Conservation (phyloP, 2,113 vertebrate genomes). For the Burhinus oedicnemus region DNA sequence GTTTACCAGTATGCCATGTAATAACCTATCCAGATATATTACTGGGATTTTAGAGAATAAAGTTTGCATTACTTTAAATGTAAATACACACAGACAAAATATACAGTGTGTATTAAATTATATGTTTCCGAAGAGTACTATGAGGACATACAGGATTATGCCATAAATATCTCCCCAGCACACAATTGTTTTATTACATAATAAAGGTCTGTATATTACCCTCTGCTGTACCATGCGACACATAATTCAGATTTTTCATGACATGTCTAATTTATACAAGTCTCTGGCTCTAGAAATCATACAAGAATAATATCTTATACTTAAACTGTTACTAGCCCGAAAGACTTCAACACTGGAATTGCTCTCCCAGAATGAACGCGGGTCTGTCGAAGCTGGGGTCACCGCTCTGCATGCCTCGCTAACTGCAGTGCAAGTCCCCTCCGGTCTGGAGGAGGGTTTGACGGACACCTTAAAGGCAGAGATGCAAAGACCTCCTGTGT, state of each 20-base stretch:
- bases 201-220: slow-evolving; percentile 65
- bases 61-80: slow-evolving; percentile 39
- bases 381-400: not conserved
- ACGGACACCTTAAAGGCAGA: not conserved
- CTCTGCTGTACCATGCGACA: not conserved
- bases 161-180: slow-evolving; percentile 61
- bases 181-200: slow-evolving; percentile 69
- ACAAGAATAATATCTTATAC: not conserved
- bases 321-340: not conserved
- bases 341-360: not conserved
- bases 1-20: slow-evolving; percentile 22
- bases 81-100: slow-evolving; percentile 62
- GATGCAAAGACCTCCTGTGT: not conserved
- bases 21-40: slow-evolving; percentile 61
- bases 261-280: slow-evolving; percentile 32
- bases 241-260: slow-evolving; percentile 56
- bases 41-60: slow-evolving; percentile 43
- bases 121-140: slow-evolving; percentile 57
- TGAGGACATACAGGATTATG: slow-evolving; percentile 42
- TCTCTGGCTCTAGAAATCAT: slow-evolving; percentile 31
- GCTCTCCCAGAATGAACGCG: not conserved
- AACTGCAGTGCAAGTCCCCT: not conserved
- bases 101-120: slow-evolving; percentile 63
- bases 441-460: not conserved
- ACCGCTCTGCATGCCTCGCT: accelerated